Evolutionary conservation across 2,888 invertebrate genomes (phyloP).

Genomic region (Ormyrus labotus): DNA sequence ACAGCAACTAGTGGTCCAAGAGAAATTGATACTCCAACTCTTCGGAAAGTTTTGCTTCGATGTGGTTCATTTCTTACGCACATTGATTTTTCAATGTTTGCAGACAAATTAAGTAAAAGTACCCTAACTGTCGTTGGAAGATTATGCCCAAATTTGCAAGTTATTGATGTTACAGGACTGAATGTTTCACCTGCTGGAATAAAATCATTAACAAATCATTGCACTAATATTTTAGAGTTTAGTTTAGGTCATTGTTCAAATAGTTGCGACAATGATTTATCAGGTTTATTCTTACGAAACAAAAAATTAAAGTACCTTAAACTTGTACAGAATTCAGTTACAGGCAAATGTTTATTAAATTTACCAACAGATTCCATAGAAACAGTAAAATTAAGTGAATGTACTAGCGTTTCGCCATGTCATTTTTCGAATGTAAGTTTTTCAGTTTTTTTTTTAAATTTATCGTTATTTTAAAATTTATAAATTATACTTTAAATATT

Average conservation of each 20-base stretch:
- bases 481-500: neutral
- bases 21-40: slow-evolving; percentile 63
- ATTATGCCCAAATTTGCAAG: slow-evolving; percentile 79
- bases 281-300: slow-evolving; percentile 66
- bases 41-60: slow-evolving; percentile 77
- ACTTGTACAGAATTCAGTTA: slow-evolving; percentile 62
- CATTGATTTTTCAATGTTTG: slow-evolving; percentile 77
- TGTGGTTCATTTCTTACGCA: slow-evolving; percentile 76
- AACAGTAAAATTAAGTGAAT: slow-evolving; percentile 65
- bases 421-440: slow-evolving; percentile 65
- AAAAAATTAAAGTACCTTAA: slow-evolving; percentile 65
- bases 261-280: slow-evolving; percentile 69
- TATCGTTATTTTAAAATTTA: neutral
- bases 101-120: slow-evolving; percentile 77
- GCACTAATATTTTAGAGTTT: slow-evolving; percentile 76
- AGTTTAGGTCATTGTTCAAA: slow-evolving; percentile 76
- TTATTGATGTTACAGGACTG: slow-evolving; percentile 77
- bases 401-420: slow-evolving; percentile 61
- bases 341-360: slow-evolving; percentile 66
- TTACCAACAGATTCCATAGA: slow-evolving; percentile 67
- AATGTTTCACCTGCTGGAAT: slow-evolving; percentile 78
- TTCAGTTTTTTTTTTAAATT: neutral
- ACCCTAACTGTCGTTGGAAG: slow-evolving; percentile 79
- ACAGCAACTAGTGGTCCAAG: slow-evolving; percentile 13
- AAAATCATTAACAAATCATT: slow-evolving; percentile 76